Percentiles rank a stretch among this genome's conserved stretches.
Conservation (phyloP, 2,113 vertebrate species). For the Mesocricetus auratus region DNA sequence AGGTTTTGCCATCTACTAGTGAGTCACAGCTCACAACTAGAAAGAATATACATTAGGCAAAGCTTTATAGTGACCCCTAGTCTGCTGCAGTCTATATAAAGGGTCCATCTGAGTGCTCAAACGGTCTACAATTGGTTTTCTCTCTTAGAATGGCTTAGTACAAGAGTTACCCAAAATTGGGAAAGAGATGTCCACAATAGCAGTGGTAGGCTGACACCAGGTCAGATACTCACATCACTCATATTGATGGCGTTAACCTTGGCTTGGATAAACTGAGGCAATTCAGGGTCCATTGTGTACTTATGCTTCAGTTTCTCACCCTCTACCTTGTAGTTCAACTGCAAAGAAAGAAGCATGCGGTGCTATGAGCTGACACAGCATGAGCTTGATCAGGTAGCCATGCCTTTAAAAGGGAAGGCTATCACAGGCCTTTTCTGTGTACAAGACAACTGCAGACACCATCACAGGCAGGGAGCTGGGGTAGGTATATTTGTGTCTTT, state of each 20-base stretch:
- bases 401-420: not conserved
- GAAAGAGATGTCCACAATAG: not conserved
- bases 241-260: slow-evolving; percentile 88
- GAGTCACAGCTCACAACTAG: not conserved
- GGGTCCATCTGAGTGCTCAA: not conserved
- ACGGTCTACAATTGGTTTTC: not conserved
- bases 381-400: not conserved
- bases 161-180: not conserved
- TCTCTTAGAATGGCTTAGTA: not conserved
- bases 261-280: slow-evolving; percentile 89
- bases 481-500: not conserved
- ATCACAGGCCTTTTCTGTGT: not conserved
- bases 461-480: not conserved
- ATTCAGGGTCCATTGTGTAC: slow-evolving; percentile 86
- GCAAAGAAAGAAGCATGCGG: slow-evolving; percentile 34
- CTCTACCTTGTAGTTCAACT: slow-evolving; percentile 87
- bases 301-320: slow-evolving; percentile 89
- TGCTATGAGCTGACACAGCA: not conserved
- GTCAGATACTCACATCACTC: slow-evolving; percentile 87
- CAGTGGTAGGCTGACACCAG: not conserved
- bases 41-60: not conserved
- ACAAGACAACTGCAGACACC: not conserved
- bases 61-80: not conserved
- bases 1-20: not conserved
- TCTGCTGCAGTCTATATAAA: not conserved